Evolutionary conservation across 92 coral and sea anemone species (phyloP), one percentile per base, ranked within the genome.

Genomic region (Blastomussa wellsi): DNA sequence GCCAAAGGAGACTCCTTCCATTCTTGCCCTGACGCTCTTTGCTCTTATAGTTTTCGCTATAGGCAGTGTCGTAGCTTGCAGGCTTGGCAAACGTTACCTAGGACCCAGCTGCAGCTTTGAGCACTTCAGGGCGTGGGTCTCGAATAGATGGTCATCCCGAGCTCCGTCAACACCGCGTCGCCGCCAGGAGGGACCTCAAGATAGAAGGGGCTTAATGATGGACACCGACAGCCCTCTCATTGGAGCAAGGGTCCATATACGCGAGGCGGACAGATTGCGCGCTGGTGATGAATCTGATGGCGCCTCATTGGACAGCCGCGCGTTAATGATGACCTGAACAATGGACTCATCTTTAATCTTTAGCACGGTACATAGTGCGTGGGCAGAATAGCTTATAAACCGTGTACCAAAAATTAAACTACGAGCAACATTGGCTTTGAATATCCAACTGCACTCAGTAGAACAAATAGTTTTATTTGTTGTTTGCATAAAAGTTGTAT

Each of bases 21-120:
- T 28, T 33, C 73, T 83, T 29, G 80, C 87, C 26, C 12, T 74
- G 12, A 51, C 75, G 29, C 15, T 74, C 19, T 83, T 83, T 24
- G 41, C 71, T 13, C 24, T 83, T 24, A 44, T 83, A 74, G n/a
- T 83, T 31, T 74, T 83, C 59, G 36, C 36, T 29, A n/a, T 65
- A 4, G 74, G 73, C 24, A 22, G 4, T 36, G 15, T 83, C 33
- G 4, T 75, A 29, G 73, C 80, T 28, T 83, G 72, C 29, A 83
- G 42, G 47, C 22, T 83, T 7, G 81, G 74, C 10, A 41, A 60
- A 20, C 87, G 81, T 19, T 42, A 32, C 41, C 57, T 74, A 33
- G 87, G 87, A 14, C 81, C 74, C 47, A 22, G 14, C 13, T 83
- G 80, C 33, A 83, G 87, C 74, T 60, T 83, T 74, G 29, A 74